These are phyloP conservation scores for Oophaga pumilio DNA, from an alignment of 2,113 vertebrate genomes.

Conservation along the genomic window DNA sequence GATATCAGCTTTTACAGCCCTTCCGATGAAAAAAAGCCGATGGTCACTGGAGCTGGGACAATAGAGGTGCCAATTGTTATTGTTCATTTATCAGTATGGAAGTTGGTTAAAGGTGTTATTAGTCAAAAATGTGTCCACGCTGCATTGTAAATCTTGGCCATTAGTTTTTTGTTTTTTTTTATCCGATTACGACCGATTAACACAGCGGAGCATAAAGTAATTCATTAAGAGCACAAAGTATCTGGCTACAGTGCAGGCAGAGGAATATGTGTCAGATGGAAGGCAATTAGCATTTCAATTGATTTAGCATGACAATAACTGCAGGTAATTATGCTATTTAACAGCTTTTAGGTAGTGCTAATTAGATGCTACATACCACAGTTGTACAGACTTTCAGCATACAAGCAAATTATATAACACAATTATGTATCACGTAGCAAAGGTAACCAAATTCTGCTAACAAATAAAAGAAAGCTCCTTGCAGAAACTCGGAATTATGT, in stretches of 20 bases:
- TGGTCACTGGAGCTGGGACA: neutral
- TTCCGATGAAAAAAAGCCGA: neutral
- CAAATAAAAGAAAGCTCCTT: neutral
- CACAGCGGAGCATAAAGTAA: slow-evolving; percentile 50
- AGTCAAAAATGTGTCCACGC: slow-evolving; percentile 35
- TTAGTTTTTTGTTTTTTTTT: neutral
- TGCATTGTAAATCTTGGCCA: neutral
- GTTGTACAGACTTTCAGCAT: slow-evolving; percentile 45
- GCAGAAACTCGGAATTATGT: neutral
- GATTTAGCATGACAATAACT: slow-evolving; percentile 58
- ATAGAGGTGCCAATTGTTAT: neutral
- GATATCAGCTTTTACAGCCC: neutral
- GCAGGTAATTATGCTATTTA: slow-evolving; percentile 57
- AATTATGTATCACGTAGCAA: slow-evolving; percentile 43
- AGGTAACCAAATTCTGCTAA: slow-evolving; percentile 19
- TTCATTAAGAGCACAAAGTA: slow-evolving; percentile 48
- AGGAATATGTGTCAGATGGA: slow-evolving; percentile 51
- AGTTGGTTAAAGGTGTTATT: slow-evolving; percentile 26
- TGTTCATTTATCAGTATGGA: slow-evolving; percentile 10
- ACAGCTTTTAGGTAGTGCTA: slow-evolving; percentile 53
- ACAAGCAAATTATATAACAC: slow-evolving; percentile 52
- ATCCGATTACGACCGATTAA: slow-evolving; percentile 26
- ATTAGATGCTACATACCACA: slow-evolving; percentile 56
- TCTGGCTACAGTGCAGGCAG: slow-evolving; percentile 45
- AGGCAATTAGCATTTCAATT: slow-evolving; percentile 57